Base-by-base conservation (phyloP, 1,140 invertebrate species). In the Polypedilum pembai region DNA sequence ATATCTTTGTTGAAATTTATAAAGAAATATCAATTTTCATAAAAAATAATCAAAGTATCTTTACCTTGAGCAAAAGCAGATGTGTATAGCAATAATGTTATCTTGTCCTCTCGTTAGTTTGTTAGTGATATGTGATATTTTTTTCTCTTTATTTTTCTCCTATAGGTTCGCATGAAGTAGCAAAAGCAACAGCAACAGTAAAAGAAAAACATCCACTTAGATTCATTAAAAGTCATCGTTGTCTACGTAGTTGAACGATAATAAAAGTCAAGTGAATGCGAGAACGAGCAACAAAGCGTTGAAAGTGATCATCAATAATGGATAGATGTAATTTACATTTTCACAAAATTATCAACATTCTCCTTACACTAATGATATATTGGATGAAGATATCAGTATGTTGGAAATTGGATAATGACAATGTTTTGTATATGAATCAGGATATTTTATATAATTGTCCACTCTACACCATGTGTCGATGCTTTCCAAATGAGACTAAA, bases 391-490 rank as follows among this genome's bases (percentile, higher is more conserved):
- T 69, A 20, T 69, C 65, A n/a, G 17, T 69, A 18, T 69, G 65
- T 21, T 69, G 65, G 65, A 69, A 69, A 69, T 69, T 69, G 65
- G 65, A 69, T 69, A 69, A 69, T 21, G 17, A 69, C 65, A 69
- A 69, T 18, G 20, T 21, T 20, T 10, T 69, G 65, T 69, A 69
- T 21, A 69, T 21, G 20, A 69, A 80, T 69, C 65, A 69, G 21
- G 81, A 82, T 76, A 77, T 81, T 40, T 78, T 82, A 17, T 82
- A 82, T 73, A 84, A 86, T 40, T 88, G 87, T 78, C 83, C 83
- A 24, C 86, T 88, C 78, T 88, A 88, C 78, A 83, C 86, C 17
- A 87, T 88, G 86, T 88, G 87, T 79, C 83, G 86, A 75, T 88
- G 87, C 77, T 81, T 85, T 76, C 85, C 85, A 75, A 85, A 86